Base-by-base conservation (phyloP, 2,888 invertebrate species). In the Trachelus stipa region DNA sequence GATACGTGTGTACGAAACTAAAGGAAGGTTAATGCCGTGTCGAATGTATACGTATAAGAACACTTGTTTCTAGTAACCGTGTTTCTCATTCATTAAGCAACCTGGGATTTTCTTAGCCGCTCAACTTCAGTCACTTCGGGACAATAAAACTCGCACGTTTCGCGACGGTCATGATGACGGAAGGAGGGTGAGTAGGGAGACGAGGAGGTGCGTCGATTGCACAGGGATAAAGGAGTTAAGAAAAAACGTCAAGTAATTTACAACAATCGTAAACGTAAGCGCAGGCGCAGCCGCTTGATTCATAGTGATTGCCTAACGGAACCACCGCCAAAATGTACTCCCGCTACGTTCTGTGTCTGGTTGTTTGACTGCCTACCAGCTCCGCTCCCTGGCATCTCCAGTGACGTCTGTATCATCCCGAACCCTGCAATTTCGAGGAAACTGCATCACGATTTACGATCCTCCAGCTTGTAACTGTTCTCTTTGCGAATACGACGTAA, bases 221-320 rank as follows among this genome's bases (percentile, higher is more conserved):
- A 34, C 34, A 31, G 4, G 73, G 73, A 35, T 35, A 73, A 76
- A 34, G 34, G 71, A 33, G 76, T 23, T 40, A 68, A 78, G 71
- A 80, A 76, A 83, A 81, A 81, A 82, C 77, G 79, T 75, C 80
- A 79, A 79, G 85, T 86, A 87, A 87, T 87, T 87, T 85, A 87
- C 85, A 84, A 84, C 86, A 85, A 86, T 86, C 86, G 84, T 87
- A 87, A 86, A 87, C 83, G 86, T 85, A 81, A 84, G 81, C 80
- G 79, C 82, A 77, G 79, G 80, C 81, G 79, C 81, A 78, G 80
- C 73, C 68, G 35, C 78, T 84, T 87, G 87, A 87, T 87, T 87
- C 87, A 87, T 87, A 84, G 81, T 87, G 86, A 87, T 87, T 87
- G 85, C 86, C 84, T 87, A 87, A 87, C 86, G 87, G 87, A 83